Conservation (phyloP, 1,140 invertebrate genomes). For the Drosophila miranda region DNA sequence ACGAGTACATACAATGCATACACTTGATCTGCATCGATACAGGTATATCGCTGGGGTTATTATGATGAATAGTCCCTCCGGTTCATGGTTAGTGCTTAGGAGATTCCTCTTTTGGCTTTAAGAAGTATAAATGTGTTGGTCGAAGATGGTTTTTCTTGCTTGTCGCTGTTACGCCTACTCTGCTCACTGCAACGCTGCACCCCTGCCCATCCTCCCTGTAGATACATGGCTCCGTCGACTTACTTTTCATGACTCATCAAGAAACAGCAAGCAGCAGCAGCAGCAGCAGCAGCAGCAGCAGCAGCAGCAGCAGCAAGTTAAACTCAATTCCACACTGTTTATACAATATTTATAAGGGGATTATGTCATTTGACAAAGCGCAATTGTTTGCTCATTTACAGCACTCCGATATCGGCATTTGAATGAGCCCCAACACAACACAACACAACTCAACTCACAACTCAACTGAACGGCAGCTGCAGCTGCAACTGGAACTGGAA, state of each 20-base stretch:
- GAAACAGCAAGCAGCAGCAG: slow-evolving; percentile 4
- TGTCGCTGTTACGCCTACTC: too few relatives aligned
- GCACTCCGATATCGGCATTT: slow-evolving; percentile 40
- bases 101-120: too few relatives aligned
- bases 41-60: too few relatives aligned
- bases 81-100: too few relatives aligned
- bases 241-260: slow-evolving; percentile 33
- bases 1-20: background rate
- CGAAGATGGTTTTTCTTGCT: too few relatives aligned
- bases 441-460: background rate
- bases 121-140: too few relatives aligned
- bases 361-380: slow-evolving; percentile 68
- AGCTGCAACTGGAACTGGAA: too few relatives aligned
- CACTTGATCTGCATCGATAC: background rate
- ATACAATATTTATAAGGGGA: slow-evolving; percentile 63
- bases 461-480: slow-evolving; percentile 3
- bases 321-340: slow-evolving; percentile 54
- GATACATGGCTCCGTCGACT: slow-evolving; percentile 2
- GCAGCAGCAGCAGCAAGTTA: slow-evolving; percentile 11
- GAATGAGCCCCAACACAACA: slow-evolving; percentile 16
- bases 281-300: background rate
- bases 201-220: too few relatives aligned
- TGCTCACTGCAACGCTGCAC: too few relatives aligned
- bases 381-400: slow-evolving; percentile 60
- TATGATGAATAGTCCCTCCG: too few relatives aligned